Conservation (phyloP, 2,797 vertebrate genomes). For the Catamblyrhynchus diadema region DNA sequence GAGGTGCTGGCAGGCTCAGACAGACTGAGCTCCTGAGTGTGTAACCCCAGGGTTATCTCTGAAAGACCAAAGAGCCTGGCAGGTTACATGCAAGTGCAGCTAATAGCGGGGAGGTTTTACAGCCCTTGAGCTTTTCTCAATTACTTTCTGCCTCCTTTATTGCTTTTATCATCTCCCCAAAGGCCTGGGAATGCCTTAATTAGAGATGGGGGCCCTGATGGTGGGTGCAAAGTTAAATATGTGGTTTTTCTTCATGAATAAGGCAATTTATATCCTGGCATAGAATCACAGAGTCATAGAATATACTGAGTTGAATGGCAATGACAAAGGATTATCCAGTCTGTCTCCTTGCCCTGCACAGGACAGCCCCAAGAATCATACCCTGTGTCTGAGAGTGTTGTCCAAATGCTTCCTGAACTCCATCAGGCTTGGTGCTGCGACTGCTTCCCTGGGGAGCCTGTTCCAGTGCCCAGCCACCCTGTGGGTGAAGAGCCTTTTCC, state of each 20-base stretch:
- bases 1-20: neutral
- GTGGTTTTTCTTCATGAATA: neutral
- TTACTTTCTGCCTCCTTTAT: neutral
- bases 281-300: neutral
- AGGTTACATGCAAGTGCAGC: neutral
- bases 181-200: neutral
- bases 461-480: neutral
- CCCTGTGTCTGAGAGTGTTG: neutral
- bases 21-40: neutral
- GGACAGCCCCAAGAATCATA: neutral
- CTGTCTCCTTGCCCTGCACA: neutral
- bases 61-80: neutral
- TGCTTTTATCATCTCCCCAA: neutral
- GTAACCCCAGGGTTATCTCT: neutral
- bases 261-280: neutral
- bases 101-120: neutral
- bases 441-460: neutral
- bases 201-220: neutral
- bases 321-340: neutral
- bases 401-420: neutral
- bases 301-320: neutral
- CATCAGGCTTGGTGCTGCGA: neutral
- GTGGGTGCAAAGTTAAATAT: neutral
- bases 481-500: neutral
- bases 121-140: neutral